Evolutionary conservation across 2,113 vertebrate species (phyloP), one percentile per base, ranked within the genome.

Genomic region (Scytalopus superciliaris): DNA sequence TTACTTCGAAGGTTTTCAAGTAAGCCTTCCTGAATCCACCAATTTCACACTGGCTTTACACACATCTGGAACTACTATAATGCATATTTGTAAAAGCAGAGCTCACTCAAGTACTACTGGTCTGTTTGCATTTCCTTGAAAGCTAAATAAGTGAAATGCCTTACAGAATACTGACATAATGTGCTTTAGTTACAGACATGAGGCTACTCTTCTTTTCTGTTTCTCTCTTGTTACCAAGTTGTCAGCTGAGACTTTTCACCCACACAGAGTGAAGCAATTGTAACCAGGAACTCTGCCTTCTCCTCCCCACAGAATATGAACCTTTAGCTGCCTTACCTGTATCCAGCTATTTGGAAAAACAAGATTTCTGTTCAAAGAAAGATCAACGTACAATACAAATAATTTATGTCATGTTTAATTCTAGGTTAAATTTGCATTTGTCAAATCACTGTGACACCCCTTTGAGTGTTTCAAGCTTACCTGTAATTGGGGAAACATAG

Each of bases 231-330:
- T 33, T 80, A 50, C 7, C 28, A 39, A 35, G 11, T 55, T 70
- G 47, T 35, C 59, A 70, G 45, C 30, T 55, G 42, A 12, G 69
- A 62, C 22, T 74, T 87, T 19, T 74, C 37, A 59, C 12, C 35
- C 0, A 0, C 9, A 37, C 31, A 21, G 5, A 37, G 42, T 19
- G 40, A 77, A 55, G 12, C 33, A 60, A 3, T 6, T 28, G 2
- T 47, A 77, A 52, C 27, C 10, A 33, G 47, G 44, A 82, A 33
- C 21, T 63, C 30, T 62, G 24, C 31, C 28, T 89, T 69, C 22
- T 49, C 12, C 39, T 84, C 37, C 45, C 23, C 42, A 49, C 18
- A 50, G 16, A 57, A 57, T 12, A 77, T 0, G 10, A 68, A 31
- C 17, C 8, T 74, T 67, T 42, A 44, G 7, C 59, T 78, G 6